A percentile compares a stretch with the other conserved stretches of the same genome.
Conservation (phyloP, 2,888 invertebrate genomes). For the Cerastoderma edule region DNA sequence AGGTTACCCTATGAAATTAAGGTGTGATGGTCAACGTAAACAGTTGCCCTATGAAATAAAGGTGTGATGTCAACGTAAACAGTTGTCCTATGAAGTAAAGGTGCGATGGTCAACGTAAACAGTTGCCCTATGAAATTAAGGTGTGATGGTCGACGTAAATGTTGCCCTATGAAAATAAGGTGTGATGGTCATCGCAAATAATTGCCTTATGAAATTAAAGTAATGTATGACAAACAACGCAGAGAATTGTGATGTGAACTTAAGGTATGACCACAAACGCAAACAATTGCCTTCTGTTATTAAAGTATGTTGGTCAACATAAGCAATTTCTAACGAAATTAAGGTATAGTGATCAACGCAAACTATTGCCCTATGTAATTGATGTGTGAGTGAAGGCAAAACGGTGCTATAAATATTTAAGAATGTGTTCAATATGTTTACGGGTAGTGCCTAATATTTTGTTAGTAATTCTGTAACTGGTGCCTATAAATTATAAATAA, state of each 20-base stretch:
- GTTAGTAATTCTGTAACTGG: no score
- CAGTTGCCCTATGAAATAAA: background rate
- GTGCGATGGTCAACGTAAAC: background rate
- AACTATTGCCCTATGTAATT: no score
- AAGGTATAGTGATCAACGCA: no score
- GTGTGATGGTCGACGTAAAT: background rate
- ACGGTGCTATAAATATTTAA: no score
- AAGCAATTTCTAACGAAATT: no score
- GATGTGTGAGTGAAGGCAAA: no score
- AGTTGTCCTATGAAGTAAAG: background rate
- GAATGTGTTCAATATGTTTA: no score
- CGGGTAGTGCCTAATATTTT: no score
- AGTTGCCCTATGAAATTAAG: background rate
- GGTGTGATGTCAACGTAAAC: background rate
- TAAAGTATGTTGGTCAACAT: background rate
- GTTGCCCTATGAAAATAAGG: background rate
- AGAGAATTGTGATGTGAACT: background rate
- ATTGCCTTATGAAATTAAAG: background rate
- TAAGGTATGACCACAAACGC: background rate
- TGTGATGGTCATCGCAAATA: background rate
- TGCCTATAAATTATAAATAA: no score
- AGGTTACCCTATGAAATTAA: background rate
- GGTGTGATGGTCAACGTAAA: background rate
- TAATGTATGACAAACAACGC: background rate
- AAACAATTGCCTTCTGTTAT: background rate